Evolutionary conservation across 1,140 invertebrate genomes (phyloP).

Genomic region (Drosophila punjabiensis): DNA sequence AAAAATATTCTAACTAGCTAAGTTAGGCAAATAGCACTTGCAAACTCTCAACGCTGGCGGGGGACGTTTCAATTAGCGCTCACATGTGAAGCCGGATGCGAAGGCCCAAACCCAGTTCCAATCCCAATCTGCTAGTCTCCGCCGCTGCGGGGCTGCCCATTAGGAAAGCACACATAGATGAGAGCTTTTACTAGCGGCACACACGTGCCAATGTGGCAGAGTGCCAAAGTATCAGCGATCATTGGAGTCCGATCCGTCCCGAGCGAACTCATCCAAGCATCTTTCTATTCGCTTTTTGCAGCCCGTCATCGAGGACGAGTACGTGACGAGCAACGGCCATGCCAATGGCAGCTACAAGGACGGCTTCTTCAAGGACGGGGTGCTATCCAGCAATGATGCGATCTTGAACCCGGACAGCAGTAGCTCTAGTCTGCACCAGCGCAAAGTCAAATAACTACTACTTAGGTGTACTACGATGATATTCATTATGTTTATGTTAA

Average conservation of each 20-base stretch:
- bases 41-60: constrained; percentile 68
- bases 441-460: constrained; percentile 85
- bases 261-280: constrained; percentile 5
- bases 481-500: constrained; percentile 79
- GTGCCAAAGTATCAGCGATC: constrained; percentile 8
- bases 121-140: constrained; percentile 42
- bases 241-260: constrained; percentile 10
- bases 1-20: constrained; percentile 83
- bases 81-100: constrained; percentile 78
- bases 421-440: constrained; percentile 85
- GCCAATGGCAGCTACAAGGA: constrained; percentile 57
- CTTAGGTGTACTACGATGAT: constrained; percentile 76
- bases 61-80: constrained; percentile 79
- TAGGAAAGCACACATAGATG: constrained; percentile 51
- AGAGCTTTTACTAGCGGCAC: constrained; percentile 44
- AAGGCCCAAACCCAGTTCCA: constrained; percentile 57
- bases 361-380: constrained; percentile 78
- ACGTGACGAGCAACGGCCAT: constrained; percentile 61
- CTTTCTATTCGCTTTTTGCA: constrained; percentile 63
- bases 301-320: constrained; percentile 86
- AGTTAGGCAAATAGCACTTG: constrained; percentile 70
- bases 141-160: constrained; percentile 48
- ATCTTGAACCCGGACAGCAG: constrained; percentile 84
- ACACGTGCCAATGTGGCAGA: constrained; percentile 29
- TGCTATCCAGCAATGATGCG: constrained; percentile 76